Evolutionary conservation across 2,113 vertebrate species (phyloP), one percentile per base, ranked within the genome.

Genomic region (Paramormyrops kingsleyae): DNA sequence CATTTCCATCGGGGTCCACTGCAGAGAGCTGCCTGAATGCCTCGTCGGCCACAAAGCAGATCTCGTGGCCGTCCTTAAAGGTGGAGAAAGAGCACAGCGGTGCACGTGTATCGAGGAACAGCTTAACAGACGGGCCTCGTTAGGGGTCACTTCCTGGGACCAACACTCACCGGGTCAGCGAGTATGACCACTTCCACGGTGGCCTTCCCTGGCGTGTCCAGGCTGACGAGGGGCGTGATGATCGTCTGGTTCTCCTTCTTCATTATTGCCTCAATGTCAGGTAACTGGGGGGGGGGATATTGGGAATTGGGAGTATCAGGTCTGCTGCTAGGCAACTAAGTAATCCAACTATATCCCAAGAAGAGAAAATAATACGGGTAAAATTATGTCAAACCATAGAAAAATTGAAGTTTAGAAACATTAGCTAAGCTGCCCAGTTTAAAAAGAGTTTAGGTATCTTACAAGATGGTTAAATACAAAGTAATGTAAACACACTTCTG

Each of bases 161-260:
- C 2, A 8, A 35, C 4, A 96, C 98, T 98, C 92, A 99, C 99
- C 21, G 98, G 98, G 92, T 99, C 98, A 0, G 97, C 97, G 94
- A 99, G 94, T 91, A 99, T 99, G 17, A 99, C 95, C 87, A 99
- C 98, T 91, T 99, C 97, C 2, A 99, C 98, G 0, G 98, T 99
- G n/a, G 98, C 97, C 93, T 99, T 99, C 90, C 98, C 99, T 0
- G 98, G 98, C 0, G 98, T 99, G 87, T 99, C 98, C 93, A 99
- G 93, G 91, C 98, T 99, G 91, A 99, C 97, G 5, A 99, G 94
- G 0, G 99, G 98, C 0, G 96, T 99, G 87, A 99, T 90, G 87
- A 99, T 98, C 74, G 95, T 98, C 90, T 99, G 97, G 1, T 96
- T 96, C 92, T 99, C 97, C 87, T 95, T 97, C 93, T 96, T 97